Base-by-base conservation (phyloP, 2,888 invertebrate species). In the Thera britannica region DNA sequence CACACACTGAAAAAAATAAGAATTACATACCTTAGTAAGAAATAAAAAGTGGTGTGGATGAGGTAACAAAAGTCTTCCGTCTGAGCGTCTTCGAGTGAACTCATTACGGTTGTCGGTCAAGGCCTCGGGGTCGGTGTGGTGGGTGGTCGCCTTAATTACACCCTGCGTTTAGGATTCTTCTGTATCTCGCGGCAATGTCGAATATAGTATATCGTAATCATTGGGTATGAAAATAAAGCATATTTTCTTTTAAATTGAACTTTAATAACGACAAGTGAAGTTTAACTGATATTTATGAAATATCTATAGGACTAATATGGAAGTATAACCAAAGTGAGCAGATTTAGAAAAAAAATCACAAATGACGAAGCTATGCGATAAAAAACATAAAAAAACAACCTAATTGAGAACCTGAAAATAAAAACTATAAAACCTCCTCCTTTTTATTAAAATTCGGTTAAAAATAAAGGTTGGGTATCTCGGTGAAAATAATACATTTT, bases 41-140 rank as follows among this genome's bases (percentile, higher is more conserved):
- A 11, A 35, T 58, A 58, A 56, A 65, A 61, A 41, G 4, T 41
- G 58, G 12, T 48, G 63, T 54, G 46, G 61, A 60, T 60, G 66
- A 62, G 68, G 73, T 72, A 74, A 75, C 72, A 73, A 75, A 79
- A 72, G 61, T 51, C 58, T 56, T 65, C 76, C 75, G 78, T 77
- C 83, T 70, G 65, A 66, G 67, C 58, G 66, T 68, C 70, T 67
- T 80, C 82, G 85, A 78, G 83, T 88, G 91, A 89, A 90, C 91
- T 91, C 93, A 92, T 92, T 93, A 93, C 87, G 89, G 88, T 83
- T 90, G 87, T 92, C 93, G 93, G 93, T 93, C 93, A 93, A 93
- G 93, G 93, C 89, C 91, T 89, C 88, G 88, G 85, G 92, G 92
- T 89, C 92, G 92, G 82, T 82, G 84, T 89, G 88, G 88, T 90